These are phyloP conservation scores for Ivindomyrus marchei DNA, from an alignment of 2,113 vertebrate genomes.

Conservation along the genomic window DNA sequence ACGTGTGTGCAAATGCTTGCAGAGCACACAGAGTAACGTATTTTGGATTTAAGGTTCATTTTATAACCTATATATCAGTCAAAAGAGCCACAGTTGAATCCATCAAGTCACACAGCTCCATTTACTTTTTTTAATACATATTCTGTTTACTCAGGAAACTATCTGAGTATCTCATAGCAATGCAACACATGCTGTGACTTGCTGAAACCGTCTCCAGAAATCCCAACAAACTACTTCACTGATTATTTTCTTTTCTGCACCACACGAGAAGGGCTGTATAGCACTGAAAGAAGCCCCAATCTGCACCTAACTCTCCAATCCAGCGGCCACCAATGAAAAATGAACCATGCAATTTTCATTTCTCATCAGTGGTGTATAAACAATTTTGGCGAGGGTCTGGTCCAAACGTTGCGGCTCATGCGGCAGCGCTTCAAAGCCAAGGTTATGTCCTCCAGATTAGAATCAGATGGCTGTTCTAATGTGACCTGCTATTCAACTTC, in stretches of 20 bases:
- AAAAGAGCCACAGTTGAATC: background rate
- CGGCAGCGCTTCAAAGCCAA: conserved; percentile 23
- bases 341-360: conserved; percentile 20
- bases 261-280: background rate
- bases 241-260: background rate
- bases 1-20: too few species aligned
- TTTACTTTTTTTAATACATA: background rate
- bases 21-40: background rate
- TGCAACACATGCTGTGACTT: background rate
- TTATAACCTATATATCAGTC: background rate
- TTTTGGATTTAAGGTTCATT: background rate
- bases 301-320: background rate
- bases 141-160: background rate
- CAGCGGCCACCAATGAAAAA: conserved; percentile 1
- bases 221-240: background rate
- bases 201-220: background rate
- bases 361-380: conserved; percentile 20
- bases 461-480: conserved; percentile 25
- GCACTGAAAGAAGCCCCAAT: background rate
- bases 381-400: background rate
- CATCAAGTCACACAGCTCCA: conserved; percentile 14
- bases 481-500: conserved; percentile 28
- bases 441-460: conserved; percentile 19
- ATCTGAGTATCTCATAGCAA: background rate
- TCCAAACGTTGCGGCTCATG: conserved; percentile 2